Conservation (phyloP, 2,113 vertebrate species). For the Bombycilla garrulus region DNA sequence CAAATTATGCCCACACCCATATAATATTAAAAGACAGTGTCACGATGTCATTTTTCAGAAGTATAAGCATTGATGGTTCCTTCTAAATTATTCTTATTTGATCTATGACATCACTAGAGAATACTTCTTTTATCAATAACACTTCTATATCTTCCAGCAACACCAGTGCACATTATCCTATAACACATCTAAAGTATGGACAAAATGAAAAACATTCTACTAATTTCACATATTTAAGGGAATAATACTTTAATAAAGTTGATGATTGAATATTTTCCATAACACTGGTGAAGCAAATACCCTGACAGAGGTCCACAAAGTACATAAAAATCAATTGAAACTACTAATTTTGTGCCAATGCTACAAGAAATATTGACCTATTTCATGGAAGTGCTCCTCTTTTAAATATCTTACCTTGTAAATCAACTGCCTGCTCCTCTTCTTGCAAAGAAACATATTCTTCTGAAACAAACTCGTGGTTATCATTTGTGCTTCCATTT, state of each 20-base stretch:
- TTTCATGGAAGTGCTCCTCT: background rate
- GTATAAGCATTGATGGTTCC: background rate
- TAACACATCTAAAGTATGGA: background rate
- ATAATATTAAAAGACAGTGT: background rate
- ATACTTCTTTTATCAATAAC: background rate
- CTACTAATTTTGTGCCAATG: background rate
- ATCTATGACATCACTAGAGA: background rate
- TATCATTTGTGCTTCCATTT: conserved; percentile 60
- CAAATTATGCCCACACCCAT: background rate
- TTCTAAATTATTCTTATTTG: background rate
- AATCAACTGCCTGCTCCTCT: conserved; percentile 49
- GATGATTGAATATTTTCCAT: background rate
- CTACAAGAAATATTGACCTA: background rate
- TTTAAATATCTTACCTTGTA: conserved; percentile 60
- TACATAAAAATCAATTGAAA: background rate
- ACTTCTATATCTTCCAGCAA: background rate
- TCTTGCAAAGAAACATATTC: conserved; percentile 57
- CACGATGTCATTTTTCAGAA: background rate
- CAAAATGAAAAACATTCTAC: background rate
- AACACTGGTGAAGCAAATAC: background rate
- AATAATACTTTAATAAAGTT: background rate
- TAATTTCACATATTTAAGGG: background rate
- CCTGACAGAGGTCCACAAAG: background rate
- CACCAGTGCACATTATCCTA: background rate
- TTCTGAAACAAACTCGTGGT: conserved; percentile 48